phyloP scores from a whole-genome alignment of 2,797 vertebrate genomes.

The Decapterus maruadsi region DNA sequence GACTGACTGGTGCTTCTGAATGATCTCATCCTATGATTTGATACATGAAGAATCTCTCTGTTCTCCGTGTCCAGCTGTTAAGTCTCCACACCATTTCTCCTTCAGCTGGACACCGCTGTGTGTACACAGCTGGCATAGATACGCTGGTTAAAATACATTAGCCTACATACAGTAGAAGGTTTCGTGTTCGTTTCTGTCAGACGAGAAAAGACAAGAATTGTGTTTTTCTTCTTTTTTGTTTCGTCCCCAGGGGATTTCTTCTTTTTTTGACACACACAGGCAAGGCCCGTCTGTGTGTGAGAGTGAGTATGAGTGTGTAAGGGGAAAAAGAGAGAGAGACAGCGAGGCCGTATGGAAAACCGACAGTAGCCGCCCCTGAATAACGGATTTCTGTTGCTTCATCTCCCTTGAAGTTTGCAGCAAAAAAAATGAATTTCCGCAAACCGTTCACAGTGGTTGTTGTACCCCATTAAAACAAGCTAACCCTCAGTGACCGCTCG shows the following conservation, averaged over 20 bases:
- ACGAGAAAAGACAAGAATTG: neutral
- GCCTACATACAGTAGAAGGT: neutral
- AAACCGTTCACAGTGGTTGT: conserved; percentile 25
- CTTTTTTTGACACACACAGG: conserved; percentile 37
- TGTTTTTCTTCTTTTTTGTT: conserved; percentile 5
- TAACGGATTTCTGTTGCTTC: conserved; percentile 62
- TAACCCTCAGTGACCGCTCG: neutral
- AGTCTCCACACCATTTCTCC: conserved; percentile 26
- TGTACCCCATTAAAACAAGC: neutral
- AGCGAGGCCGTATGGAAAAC: conserved; percentile 30
- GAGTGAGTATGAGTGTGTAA: neutral
- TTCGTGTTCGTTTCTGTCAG: conserved; percentile 2
- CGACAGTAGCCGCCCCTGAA: conserved; percentile 67
- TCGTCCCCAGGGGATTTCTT: conserved; percentile 4
- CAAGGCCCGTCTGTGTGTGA: conserved; percentile 39
- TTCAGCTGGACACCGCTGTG: conserved; percentile 15
- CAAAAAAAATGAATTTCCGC: conserved; percentile 60
- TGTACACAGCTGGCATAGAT: neutral
- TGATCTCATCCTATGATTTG: conserved; percentile 82
- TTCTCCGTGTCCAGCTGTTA: conserved; percentile 45
- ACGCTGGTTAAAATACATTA: neutral
- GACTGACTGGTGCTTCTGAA: conserved; percentile 71
- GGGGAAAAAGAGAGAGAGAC: neutral
- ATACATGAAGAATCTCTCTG: conserved; percentile 71
- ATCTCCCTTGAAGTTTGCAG: conserved; percentile 59